Base-by-base conservation (phyloP, 1,140 invertebrate species). In the Sitobion miscanthi region DNA sequence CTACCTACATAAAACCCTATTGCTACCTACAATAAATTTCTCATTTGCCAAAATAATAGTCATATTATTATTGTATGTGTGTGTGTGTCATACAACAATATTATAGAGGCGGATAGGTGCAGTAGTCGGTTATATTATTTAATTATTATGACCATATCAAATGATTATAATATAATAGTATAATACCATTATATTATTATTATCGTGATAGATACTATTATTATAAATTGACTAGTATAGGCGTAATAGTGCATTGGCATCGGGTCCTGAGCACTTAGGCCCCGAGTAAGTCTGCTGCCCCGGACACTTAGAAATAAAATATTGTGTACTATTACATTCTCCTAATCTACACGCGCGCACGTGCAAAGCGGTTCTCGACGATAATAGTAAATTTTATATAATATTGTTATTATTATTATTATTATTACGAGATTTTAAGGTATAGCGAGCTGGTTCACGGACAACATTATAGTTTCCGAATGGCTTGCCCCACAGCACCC, bases 401-500 rank as follows among this genome's bases (percentile, higher is more conserved):
- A 89, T 89, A 52, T 54, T 47, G 14, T n/a, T n/a, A 52, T 35
- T 35, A 45, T 35, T 30, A 90, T 90, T 38, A n/a, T 88, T 88
- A 89, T 42, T 89, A 57, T 90, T 30, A 90, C 54, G 35, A 54
- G 7, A 54, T 62, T 62, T 30, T 57, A 90, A 35, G 88, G 52
- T 57, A 35, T 87, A 49, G 38, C 42, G 52, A 54, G 52, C 52
- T 21, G 20, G 89, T 42, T 9, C 23, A 45, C 38, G 54, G 89
- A 69, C 89, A 35, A 38, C 62, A 69, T 90, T 90, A 77, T 77
- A 90, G 89, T 69, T 90, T 62, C 54, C 23, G 38, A 90, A 90
- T 42, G 54, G 57, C 87, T 89, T 54, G 35, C 52, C 49, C n/a
- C 49, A 8, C 30, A n/a, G n/a, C 87, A 89, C 23, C 11, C 20